Base-by-base conservation (phyloP, 2,888 invertebrate species). In the Eupithecia exiguata region DNA sequence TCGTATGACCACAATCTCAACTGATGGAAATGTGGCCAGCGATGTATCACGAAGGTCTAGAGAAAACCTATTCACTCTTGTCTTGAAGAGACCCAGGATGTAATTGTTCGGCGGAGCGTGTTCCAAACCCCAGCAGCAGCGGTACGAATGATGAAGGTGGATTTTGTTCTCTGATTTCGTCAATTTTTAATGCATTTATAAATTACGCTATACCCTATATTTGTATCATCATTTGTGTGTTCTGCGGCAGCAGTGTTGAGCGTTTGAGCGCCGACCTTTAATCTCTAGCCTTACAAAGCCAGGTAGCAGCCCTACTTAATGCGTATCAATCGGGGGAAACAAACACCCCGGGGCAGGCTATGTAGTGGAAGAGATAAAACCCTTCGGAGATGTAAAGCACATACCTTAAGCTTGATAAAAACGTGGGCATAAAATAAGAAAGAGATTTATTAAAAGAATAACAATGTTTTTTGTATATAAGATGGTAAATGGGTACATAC, bases 351-450 rank as follows among this genome's bases (percentile, higher is more conserved):
- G 82, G 83, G 83, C 80, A 85, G 77, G 80, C 81, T 86, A 88
- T 90, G 90, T 89, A 90, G 88, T 86, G 91, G 90, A 91, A 91
- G 90, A 91, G 91, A 91, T 91, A 91, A 91, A 87, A 85, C 83
- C 85, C 84, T 82, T 80, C 75, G 67, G 69, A 72, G 62, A 70
- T 70, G 74, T 71, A 68, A 70, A 70, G 61, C 72, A 69, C 62
- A 79, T 80, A 78, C 79, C 70, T 63, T 70, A 40, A 72, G 65
- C 66, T 65, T 74, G 78, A 78, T 80, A 77, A 79, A 77, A 75
- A 74, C 68, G 68, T 53, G 35, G 58, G 40, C n/a, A 62, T 67
- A 62, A 68, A 70, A 61, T 49, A 35, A 62, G n/a, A 58, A 69
- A 53, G 49, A 30, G 36, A 69, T 66, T 69, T 69, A 66, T 65